Base-by-base conservation (phyloP, 2,113 vertebrate genomes). In the Podocnemis expansa region DNA sequence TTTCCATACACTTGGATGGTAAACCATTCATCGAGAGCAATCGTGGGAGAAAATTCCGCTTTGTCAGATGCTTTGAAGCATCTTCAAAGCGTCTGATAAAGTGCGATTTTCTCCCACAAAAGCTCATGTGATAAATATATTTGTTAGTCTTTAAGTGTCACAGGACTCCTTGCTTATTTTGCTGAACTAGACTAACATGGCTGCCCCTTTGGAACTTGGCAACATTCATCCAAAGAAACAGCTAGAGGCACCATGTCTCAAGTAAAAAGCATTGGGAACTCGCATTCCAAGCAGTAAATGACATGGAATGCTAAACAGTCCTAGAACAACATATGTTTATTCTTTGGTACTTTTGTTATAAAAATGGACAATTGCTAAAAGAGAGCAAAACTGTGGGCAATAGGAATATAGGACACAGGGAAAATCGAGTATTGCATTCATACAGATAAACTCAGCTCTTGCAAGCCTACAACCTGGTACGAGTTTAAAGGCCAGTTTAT, bases 351-450 rank as follows among this genome's bases (percentile, higher is more conserved):
- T 75, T 63, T 63, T 90, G 89, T 86, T 58, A 81, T 80, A 94
- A 70, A 89, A 85, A 54, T 0, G 5, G 19, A 43, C n/a, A 41
- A 41, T 70, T 78, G 84, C 55, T 91, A 67, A 63, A 88, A 91
- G 58, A 19, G 58, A 79, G 84, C 41, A 75, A 73, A 87, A 95
- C 38, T 55, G n/a, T 55, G 27, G 67, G 55, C 76, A 91, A 87
- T 70, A 91, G 70, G 51, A 89, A 81, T 82, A 81, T 2, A 27
- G 87, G 86, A 82, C 87, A 34, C n/a, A 93, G 94, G 49, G 43
- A 63, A 92, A 92, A 89, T 21, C 49, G 52, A 90, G 63, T 67
- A 93, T 91, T 91, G 19, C 86, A 94, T 52, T 75, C 41, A 60
- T 47, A 88, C 60, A 92, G 81, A 92, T 93, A 87, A 80, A 91